Base-by-base conservation (phyloP, 2,113 vertebrate genomes). In the Pygoscelis antarcticus region DNA sequence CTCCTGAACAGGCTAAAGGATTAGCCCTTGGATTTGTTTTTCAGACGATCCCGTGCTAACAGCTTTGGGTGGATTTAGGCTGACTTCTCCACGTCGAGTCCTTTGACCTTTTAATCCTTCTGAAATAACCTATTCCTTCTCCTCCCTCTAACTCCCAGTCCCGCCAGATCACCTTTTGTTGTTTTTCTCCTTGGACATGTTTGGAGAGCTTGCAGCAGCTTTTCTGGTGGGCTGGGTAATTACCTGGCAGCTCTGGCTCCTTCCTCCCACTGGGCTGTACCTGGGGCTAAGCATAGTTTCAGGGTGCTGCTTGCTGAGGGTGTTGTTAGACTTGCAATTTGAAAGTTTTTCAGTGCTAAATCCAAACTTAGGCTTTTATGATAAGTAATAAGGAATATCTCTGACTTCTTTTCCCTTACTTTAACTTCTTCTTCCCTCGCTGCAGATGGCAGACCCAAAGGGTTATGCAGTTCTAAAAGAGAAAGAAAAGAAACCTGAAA, bases 51-150 rank as follows among this genome's bases (percentile, higher is more conserved):
- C 38, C 65, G 19, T 84, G 92, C 95, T 96, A 97, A 98, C 61
- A 96, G 84, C 89, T 97, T 98, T 96, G 76, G 94, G 80, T 96
- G 91, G 93, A 78, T 96, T 97, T 95, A 19, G 68, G 51, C 83
- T 72, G 93, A 69, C 91, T 89, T 97, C 87, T 96, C 89, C 89
- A 90, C 61, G 6, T 64, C 9, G 32, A 90, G 77, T 95, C 97
- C 87, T 98, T 94, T 98, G 97, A 98, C 98, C 97, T 96, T 96
- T 98, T 98, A 98, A 98, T 98, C 98, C 96, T 92, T 60, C 86
- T 96, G 93, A 97, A 98, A 98, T 80, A 91, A 97, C 89, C 91
- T 95, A 62, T 93, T 93, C 27, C 76, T 94, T 52, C 81, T 64
- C 16, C n/a, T 69, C 52, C 46, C 18, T 74, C 64, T 85, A 83